phyloP scores from a whole-genome alignment of 2,888 invertebrate genomes.

The Orchesella flavescens region DNA sequence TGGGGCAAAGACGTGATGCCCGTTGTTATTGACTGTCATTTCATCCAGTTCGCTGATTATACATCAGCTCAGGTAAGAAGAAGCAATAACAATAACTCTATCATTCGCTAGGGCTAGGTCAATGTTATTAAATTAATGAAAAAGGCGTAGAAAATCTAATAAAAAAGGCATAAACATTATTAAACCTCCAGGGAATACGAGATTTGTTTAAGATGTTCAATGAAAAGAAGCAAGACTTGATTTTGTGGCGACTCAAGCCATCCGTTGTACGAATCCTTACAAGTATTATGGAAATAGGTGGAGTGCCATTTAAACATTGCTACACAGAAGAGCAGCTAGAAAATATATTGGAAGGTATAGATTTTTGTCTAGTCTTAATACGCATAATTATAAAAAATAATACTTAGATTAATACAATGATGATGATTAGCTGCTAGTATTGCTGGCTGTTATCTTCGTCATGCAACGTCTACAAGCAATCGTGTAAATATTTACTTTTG shows the following conservation, averaged over 20 bases:
- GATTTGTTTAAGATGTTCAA: conserved; percentile 70
- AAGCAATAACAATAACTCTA: not conserved
- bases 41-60: conserved; percentile 90
- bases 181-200: conserved; percentile 66
- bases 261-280: conserved; percentile 69
- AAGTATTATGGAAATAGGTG: conserved; percentile 66
- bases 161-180: not conserved
- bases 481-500: not conserved
- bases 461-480: not conserved
- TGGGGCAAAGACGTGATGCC: conserved; percentile 80
- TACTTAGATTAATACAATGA: no score
- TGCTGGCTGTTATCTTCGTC: no score
- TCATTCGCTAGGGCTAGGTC: no score
- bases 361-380: not conserved
- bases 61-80: conserved; percentile 83
- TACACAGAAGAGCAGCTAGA: conserved; percentile 79
- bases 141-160: no score
- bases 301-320: conserved; percentile 79
- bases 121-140: no score
- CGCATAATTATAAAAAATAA: not conserved
- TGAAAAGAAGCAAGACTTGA: conserved; percentile 67
- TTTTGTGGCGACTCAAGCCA: conserved; percentile 71
- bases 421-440: no score
- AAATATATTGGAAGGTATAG: conserved; percentile 78
- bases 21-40: conserved; percentile 89